Percentiles rank a stretch among this genome's conserved stretches.
Evolutionary conservation across 2,113 vertebrate species (phyloP).

Genomic region (Cricetomys ansorgei): DNA sequence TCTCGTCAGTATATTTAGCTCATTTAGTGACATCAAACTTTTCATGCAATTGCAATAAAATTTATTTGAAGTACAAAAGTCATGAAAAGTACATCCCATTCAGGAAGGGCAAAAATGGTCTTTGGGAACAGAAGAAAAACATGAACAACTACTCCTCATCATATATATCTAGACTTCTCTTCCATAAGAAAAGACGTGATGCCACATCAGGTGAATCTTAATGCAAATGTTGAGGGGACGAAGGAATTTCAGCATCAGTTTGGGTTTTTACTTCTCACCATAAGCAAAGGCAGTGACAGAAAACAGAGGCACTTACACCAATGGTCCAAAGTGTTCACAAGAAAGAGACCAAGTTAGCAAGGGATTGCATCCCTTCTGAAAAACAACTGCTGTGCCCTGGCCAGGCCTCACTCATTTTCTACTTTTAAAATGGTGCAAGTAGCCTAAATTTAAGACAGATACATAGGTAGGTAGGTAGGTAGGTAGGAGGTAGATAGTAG

Average conservation of each 20-base stretch:
- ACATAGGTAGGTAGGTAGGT: too few species aligned
- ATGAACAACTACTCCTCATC: not conserved
- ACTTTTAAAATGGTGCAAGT: not conserved
- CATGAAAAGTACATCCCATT: slow-evolving; percentile 32
- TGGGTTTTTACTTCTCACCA: not conserved
- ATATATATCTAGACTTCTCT: not conserved
- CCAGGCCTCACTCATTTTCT: not conserved
- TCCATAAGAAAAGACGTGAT: not conserved
- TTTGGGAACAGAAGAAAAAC: not conserved
- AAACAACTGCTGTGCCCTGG: not conserved
- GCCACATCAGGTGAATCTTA: not conserved
- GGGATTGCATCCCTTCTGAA: not conserved
- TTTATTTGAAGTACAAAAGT: slow-evolving; percentile 42
- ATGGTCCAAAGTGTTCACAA: not conserved
- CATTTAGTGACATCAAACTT: slow-evolving; percentile 25
- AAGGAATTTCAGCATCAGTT: not conserved
- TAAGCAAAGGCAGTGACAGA: not conserved
- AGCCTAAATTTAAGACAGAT: not conserved
- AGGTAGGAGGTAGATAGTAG: not conserved
- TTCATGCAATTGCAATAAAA: slow-evolving; percentile 39
- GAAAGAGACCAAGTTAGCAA: slow-evolving; percentile 20
- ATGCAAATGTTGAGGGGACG: not conserved
- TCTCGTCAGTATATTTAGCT: not conserved
- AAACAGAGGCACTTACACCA: not conserved
- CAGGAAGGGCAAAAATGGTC: not conserved